Conservation (phyloP, 1,140 invertebrate species). For the Delia radicum region DNA sequence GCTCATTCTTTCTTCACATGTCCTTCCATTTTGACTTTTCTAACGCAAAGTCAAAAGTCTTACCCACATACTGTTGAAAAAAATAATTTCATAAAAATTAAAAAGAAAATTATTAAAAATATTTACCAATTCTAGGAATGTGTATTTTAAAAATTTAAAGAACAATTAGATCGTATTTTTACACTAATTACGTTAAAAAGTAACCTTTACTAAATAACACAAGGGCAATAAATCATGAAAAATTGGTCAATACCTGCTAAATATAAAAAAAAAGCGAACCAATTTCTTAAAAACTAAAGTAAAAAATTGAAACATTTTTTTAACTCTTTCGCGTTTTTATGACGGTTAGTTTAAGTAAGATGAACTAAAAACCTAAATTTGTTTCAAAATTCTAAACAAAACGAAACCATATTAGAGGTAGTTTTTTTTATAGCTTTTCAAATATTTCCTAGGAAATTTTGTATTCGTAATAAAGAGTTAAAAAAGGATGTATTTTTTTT, state of each 20-base stretch:
- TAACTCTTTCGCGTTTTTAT: constrained; percentile 10
- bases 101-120: too few relatives aligned
- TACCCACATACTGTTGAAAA: not conserved
- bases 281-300: not conserved
- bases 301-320: constrained; percentile 3
- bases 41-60: not conserved
- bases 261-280: not conserved
- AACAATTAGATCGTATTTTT: constrained; percentile 14
- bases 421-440: not conserved
- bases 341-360: not conserved
- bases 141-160: not conserved
- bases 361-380: constrained; percentile 13
- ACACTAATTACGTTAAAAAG: not conserved
- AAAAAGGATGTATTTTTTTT: not conserved
- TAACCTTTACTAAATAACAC: not conserved
- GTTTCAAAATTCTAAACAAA: not conserved
- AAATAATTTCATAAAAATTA: not conserved
- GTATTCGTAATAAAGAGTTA: not conserved
- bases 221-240: not conserved
- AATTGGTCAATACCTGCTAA: not conserved
- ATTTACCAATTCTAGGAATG: not conserved
- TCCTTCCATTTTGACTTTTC: not conserved
- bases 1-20: too few relatives aligned
- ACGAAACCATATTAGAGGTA: not conserved
- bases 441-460: not conserved